These are phyloP conservation scores for Drosophila eugracilis DNA, from an alignment of 1,140 invertebrate species.

Conservation along the genomic window DNA sequence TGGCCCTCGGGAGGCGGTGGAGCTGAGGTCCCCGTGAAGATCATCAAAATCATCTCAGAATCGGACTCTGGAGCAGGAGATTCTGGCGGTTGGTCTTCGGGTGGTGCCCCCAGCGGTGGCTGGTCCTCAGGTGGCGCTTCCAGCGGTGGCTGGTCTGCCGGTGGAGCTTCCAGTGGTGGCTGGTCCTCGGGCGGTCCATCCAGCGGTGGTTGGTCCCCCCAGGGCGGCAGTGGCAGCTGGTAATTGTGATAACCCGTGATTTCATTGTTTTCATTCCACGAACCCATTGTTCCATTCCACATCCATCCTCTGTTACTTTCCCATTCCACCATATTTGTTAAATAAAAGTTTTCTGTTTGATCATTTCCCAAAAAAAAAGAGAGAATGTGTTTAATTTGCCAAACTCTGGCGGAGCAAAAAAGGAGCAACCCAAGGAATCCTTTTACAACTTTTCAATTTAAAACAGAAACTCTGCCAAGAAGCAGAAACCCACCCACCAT, in stretches of 20 bases:
- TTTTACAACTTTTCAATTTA: constrained; percentile 79
- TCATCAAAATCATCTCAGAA: constrained; percentile 71
- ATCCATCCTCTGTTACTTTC: constrained; percentile 1
- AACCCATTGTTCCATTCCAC: constrained; percentile 23
- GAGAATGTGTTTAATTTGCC: constrained; percentile 51
- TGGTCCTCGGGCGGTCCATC: constrained; percentile 21
- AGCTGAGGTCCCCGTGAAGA: constrained; percentile 62
- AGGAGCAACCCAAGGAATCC: constrained; percentile 44
- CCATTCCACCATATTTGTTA: constrained; percentile 42
- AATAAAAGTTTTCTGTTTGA: constrained; percentile 69
- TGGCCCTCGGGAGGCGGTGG: constrained; percentile 55
- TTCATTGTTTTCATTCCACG: constrained; percentile 33
- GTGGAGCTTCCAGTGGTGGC: constrained; percentile 17
- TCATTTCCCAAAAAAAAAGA: constrained; percentile 55
- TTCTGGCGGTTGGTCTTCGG: constrained; percentile 47
- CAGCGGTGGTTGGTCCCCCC: constrained; percentile 46
- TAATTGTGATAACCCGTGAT: constrained; percentile 64
- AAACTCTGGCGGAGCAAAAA: constrained; percentile 14
- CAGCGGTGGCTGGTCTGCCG: constrained; percentile 35
- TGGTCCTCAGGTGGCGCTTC: constrained; percentile 33
- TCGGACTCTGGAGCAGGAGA: constrained; percentile 43
- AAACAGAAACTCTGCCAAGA: constrained; percentile 43
- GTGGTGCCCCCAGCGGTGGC: constrained; percentile 24
- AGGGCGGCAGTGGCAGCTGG: constrained; percentile 63
- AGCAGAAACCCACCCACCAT: constrained; percentile 19